Evolutionary conservation across 1,140 invertebrate genomes (phyloP).

Genomic region (Trachelipus rathkii): DNA sequence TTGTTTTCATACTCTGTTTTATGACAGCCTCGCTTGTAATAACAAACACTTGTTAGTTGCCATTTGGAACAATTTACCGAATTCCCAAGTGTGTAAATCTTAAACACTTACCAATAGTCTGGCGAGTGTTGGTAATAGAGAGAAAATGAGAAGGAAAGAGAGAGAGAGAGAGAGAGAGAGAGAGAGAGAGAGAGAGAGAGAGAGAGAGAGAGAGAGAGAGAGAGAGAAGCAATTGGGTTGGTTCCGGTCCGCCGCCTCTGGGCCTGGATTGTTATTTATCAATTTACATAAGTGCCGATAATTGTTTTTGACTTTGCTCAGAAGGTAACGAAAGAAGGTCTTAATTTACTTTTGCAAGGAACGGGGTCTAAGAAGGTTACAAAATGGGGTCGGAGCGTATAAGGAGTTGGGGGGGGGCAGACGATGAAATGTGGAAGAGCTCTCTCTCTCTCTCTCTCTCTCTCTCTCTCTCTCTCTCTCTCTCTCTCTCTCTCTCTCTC

Average conservation of each 20-base stretch:
- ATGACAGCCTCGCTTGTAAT: neutral
- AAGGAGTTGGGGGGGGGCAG: too few relatives aligned
- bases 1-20: slow-evolving; percentile 8
- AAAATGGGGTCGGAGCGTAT: neutral
- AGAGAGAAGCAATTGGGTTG: too few relatives aligned
- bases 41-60: slow-evolving; percentile 1
- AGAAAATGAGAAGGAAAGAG: neutral
- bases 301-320: neutral
- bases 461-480: too few relatives aligned
- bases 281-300: slow-evolving; percentile 3
- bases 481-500: too few relatives aligned
- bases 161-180: too few relatives aligned
- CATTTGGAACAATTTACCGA: neutral
- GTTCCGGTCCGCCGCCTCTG: neutral
- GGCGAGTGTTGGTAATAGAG: neutral
- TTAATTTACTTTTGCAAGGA: neutral
- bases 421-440: too few relatives aligned
- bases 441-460: too few relatives aligned
- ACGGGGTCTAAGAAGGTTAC: neutral
- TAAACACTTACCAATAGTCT: neutral
- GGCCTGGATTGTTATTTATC: neutral
- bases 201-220: too few relatives aligned
- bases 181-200: too few relatives aligned
- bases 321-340: neutral
- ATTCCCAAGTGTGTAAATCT: neutral